Percentiles rank a stretch among this genome's conserved stretches.
These are phyloP conservation scores for Oreortyx pictus DNA, from an alignment of 2,797 vertebrate species.

Conservation along the genomic window DNA sequence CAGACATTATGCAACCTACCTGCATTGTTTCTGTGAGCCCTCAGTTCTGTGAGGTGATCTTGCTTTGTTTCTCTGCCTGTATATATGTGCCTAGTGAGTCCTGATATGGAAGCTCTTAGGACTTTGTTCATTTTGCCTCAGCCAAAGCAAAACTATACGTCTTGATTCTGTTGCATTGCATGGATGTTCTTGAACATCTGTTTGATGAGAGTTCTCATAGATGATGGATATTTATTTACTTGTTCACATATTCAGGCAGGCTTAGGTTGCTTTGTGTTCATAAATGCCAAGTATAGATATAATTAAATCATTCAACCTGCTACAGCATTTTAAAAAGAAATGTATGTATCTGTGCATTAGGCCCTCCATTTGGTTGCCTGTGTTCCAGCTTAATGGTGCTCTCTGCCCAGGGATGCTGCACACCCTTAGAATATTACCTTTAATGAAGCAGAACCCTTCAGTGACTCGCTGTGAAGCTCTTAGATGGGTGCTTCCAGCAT, in stretches of 20 bases:
- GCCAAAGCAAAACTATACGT: not conserved
- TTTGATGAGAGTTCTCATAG: not conserved
- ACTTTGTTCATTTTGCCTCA: slow-evolving; percentile 3
- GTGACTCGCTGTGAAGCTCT: not conserved
- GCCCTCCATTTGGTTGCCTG: not conserved
- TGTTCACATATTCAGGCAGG: not conserved
- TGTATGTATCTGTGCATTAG: no score
- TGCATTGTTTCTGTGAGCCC: slow-evolving; percentile 22
- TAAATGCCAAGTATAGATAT: not conserved
- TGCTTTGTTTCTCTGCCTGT: slow-evolving; percentile 43
- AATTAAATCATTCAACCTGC: not conserved
- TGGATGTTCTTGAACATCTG: not conserved
- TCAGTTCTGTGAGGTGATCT: slow-evolving; percentile 17
- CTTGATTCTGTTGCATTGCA: not conserved
- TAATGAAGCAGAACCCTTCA: not conserved
- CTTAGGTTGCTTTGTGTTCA: not conserved
- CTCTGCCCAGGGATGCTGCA: not conserved
- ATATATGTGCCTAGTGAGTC: slow-evolving; percentile 19
- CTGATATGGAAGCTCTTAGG: slow-evolving; percentile 14
- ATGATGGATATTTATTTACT: not conserved
- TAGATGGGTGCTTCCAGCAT: not conserved
- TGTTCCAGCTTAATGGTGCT: not conserved
- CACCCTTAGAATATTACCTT: not conserved
- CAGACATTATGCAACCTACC: slow-evolving; percentile 29
- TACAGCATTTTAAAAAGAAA: not conserved